Evolutionary conservation across 2,113 vertebrate species (phyloP), one percentile per base, ranked within the genome.

Genomic region (Dasyornis broadbenti): DNA sequence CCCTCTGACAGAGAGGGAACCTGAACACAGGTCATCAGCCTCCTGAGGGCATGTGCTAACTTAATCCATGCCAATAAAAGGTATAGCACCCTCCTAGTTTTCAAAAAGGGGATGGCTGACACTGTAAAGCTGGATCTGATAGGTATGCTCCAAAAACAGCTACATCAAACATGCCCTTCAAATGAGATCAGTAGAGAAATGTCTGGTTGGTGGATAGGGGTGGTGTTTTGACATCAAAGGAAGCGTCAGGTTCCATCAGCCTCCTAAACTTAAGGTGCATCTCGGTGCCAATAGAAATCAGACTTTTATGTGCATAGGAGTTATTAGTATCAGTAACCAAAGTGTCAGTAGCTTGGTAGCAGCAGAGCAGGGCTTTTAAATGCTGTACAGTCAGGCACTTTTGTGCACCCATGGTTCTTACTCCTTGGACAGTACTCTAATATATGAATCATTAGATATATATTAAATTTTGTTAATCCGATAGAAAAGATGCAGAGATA

Each of bases 201-300:
- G 31, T 53, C 47, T 76, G 0, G 2, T 12, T 85, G 57, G 13
- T 63, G 59, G 23, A 70, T 57, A 73, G 37, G 31, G 24, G 16
- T 33, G 20, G 18, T 79, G 49, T 57, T 92, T 77, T 63, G 76
- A 70, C 64, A 83, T 92, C 49, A 90, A 72, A 90, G 28, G 54
- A 72, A 42, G 53, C 13, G 61, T 65, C 10, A 15, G 66, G 7
- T 86, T 83, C 71, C 0, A 0, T 86, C 76, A 86, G 37, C 50
- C 45, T 94, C 54, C 63, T 80, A 61, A 90, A 86, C 26, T 75
- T 76, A 24, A 91, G 78, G 68, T 66, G 17, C n/a, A 23, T 86
- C 71, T 82, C 0, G 0, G 37, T 81, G 47, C 23, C 52, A 50
- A 33, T 5, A 40, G 68, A 61, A 69, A 77, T 44, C 31, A 65